Conservation (phyloP, 2,113 vertebrate genomes). For the Elephantulus edwardii region DNA sequence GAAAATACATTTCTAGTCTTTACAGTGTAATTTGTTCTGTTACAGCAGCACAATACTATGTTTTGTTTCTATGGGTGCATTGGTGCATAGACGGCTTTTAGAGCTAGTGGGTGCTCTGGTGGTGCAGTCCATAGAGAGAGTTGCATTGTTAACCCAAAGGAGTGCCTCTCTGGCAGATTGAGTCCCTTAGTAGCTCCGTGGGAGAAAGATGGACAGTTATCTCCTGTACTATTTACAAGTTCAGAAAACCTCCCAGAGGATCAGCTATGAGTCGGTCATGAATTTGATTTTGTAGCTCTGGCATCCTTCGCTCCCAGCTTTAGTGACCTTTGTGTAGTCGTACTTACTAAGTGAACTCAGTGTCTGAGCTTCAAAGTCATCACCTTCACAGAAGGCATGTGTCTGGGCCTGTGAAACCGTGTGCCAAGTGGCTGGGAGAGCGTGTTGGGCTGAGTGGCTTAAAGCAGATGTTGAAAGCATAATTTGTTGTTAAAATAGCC, state of each 20-base stretch:
- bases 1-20: background rate
- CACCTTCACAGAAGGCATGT: background rate
- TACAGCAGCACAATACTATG: background rate
- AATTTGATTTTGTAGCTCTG: too few species aligned
- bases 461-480: background rate
- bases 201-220: too few species aligned
- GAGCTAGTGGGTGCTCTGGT: too few species aligned
- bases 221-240: too few species aligned
- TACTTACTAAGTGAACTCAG: slow-evolving; percentile 55
- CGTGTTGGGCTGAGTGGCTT: background rate
- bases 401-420: background rate
- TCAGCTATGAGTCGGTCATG: too few species aligned
- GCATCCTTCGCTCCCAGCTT: background rate
- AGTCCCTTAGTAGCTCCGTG: too few species aligned
- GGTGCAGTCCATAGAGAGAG: too few species aligned
- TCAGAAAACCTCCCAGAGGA: too few species aligned
- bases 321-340: slow-evolving; percentile 6
- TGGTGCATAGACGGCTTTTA: background rate
- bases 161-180: too few species aligned
- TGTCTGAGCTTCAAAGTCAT: slow-evolving; percentile 31
- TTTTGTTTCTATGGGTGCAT: background rate
- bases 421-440: background rate
- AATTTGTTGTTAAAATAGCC: background rate
- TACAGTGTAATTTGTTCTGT: background rate
- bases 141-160: too few species aligned